Conservation (phyloP, 2,113 vertebrate species). For the Microcebus ravelobensis region DNA sequence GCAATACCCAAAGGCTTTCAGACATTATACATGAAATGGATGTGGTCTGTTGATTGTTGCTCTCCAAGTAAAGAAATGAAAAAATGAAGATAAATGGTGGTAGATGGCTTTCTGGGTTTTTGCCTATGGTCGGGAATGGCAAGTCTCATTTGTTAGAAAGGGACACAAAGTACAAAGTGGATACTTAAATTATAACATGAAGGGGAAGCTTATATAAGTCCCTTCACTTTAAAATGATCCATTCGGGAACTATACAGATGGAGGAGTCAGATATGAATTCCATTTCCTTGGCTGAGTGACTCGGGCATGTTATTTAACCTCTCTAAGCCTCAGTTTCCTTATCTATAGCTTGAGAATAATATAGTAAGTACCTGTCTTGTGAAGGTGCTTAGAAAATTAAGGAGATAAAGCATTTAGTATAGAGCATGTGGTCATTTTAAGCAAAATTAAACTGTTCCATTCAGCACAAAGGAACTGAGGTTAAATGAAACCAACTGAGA, state of each 20-base stretch:
- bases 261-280: constrained; percentile 9
- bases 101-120: neutral
- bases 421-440: constrained; percentile 37
- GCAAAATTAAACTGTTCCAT: neutral
- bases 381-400: constrained; percentile 54
- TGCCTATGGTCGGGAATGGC: neutral
- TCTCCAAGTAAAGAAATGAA: neutral
- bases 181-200: neutral
- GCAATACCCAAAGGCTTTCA: neutral
- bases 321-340: constrained; percentile 50
- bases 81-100: neutral
- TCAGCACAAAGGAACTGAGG: neutral
- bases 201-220: neutral
- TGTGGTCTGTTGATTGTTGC: neutral
- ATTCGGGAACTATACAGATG: neutral
- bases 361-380: neutral
- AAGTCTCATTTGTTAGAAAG: constrained; percentile 29
- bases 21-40: neutral
- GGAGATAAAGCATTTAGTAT: constrained; percentile 7
- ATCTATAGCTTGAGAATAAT: constrained; percentile 51
- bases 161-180: neutral
- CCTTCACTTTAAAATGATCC: constrained; percentile 39
- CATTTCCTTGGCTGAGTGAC: constrained; percentile 34
- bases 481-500: constrained; percentile 28
- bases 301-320: constrained; percentile 32